Conservation (phyloP, 2,113 vertebrate genomes). For the Mohoua ochrocephala region DNA sequence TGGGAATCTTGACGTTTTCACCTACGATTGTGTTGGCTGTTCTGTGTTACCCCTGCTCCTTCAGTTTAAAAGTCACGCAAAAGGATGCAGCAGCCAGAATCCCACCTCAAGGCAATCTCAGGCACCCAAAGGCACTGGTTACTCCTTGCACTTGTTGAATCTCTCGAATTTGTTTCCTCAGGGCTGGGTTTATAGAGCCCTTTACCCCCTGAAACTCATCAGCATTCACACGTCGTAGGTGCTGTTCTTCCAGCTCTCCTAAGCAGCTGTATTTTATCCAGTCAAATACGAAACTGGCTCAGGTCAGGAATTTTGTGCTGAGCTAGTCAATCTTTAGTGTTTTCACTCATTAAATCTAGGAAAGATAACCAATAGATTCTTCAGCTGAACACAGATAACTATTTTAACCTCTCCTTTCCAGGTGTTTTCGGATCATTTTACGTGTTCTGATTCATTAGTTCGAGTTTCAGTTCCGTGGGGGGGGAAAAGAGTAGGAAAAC, state of each 20-base stretch:
- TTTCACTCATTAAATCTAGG: constrained; percentile 13
- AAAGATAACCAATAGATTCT: neutral
- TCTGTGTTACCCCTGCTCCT: neutral
- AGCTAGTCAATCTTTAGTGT: neutral
- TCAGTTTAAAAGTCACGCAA: neutral
- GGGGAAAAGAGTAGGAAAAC: neutral
- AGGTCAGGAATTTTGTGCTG: neutral
- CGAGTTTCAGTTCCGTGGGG: neutral
- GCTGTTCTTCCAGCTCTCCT: neutral
- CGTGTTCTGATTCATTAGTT: neutral
- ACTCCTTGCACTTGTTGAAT: neutral
- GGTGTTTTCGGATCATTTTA: neutral
- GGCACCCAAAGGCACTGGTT: neutral
- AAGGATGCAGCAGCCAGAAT: neutral
- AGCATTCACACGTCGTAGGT: neutral
- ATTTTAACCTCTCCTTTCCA: neutral
- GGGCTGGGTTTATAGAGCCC: neutral
- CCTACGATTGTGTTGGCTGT: neutral
- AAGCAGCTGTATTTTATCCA: neutral
- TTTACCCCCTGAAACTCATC: neutral
- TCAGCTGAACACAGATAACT: neutral
- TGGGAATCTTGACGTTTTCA: constrained; percentile 24
- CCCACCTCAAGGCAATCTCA: neutral
- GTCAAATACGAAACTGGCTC: constrained; percentile 8
- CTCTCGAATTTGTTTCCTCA: neutral